Conservation (phyloP, 2,113 vertebrate species). For the Vimba vimba region DNA sequence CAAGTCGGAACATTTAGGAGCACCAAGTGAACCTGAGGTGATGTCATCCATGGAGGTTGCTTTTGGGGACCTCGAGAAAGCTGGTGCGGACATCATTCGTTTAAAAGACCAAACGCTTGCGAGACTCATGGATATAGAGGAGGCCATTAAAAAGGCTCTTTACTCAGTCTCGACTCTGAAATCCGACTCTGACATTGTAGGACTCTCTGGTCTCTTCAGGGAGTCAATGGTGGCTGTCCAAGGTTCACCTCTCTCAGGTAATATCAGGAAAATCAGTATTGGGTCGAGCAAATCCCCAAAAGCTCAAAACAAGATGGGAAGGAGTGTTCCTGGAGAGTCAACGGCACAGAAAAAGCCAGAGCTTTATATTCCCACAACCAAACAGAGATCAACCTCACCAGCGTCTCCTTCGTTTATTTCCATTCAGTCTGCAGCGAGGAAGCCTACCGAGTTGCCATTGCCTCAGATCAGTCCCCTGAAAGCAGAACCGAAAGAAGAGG, state of each 20-base stretch:
- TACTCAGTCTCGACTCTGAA: constrained; percentile 90
- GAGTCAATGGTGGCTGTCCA: constrained; percentile 80
- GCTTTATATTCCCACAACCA: constrained; percentile 58
- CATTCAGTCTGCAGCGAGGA: constrained; percentile 84
- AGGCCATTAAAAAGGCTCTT: constrained; percentile 90
- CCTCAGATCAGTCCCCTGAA: constrained; percentile 56
- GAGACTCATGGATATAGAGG: constrained; percentile 87
- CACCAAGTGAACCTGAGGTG: constrained; percentile 64
- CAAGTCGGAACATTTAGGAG: constrained; percentile 55
- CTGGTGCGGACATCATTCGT: constrained; percentile 87
- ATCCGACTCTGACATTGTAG: constrained; percentile 84
- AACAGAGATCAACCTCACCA: constrained; percentile 72
- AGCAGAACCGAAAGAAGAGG: constrained; percentile 55
- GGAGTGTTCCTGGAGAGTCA: constrained; percentile 29
- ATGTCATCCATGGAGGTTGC: constrained; percentile 80
- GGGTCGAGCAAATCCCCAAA: constrained; percentile 74
- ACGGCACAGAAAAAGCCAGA: constrained; percentile 48
- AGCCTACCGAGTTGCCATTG: constrained; percentile 59
- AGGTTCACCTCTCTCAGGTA: constrained; percentile 66
- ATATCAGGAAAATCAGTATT: constrained; percentile 80
- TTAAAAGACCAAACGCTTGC: constrained; percentile 93
- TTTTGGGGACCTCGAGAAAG: constrained; percentile 88
- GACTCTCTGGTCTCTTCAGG: constrained; percentile 83
- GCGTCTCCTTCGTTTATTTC: constrained; percentile 87
- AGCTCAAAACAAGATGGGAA: constrained; percentile 46